phyloP scores from a whole-genome alignment of 2,113 vertebrate species.

The Brachionichthys hirsutus region DNA sequence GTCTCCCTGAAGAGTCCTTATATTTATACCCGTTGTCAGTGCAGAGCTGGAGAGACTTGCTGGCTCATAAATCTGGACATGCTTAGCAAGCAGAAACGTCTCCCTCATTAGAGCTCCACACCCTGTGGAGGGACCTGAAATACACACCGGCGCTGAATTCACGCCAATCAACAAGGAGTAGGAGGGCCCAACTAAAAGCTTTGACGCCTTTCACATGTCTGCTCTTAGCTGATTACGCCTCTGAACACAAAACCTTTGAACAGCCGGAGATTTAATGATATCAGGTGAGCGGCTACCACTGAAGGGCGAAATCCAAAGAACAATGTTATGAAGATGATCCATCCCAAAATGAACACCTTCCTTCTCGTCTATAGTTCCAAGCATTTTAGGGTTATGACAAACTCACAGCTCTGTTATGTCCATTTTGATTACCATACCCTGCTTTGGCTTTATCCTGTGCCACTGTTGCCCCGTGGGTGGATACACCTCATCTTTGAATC shows the following conservation, averaged over 20 bases:
- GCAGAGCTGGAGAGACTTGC: constrained; percentile 51
- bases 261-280: not conserved
- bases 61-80: constrained; percentile 66
- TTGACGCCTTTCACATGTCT: constrained; percentile 18
- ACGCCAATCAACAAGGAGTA: constrained; percentile 35
- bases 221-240: constrained; percentile 2
- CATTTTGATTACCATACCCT: constrained; percentile 31
- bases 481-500: constrained; percentile 56
- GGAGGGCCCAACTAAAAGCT: constrained; percentile 15
- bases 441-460: constrained; percentile 24
- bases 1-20: constrained; percentile 40
- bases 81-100: constrained; percentile 70
- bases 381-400: constrained; percentile 3
- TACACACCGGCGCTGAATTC: constrained; percentile 44
- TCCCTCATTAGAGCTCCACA: constrained; percentile 64
- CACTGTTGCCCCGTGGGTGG: constrained; percentile 53
- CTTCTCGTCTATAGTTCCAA: not conserved
- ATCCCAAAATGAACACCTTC: not conserved
- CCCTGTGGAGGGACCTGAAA: constrained; percentile 57
- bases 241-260: constrained; percentile 7
- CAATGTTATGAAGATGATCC: not conserved
- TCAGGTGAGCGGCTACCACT: not conserved
- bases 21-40: constrained; percentile 69
- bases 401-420: constrained; percentile 24
- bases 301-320: too few species aligned